Conservation (phyloP, 37 sponge, comb jelly and placozoan genomes). For the Aplysina aerophoba region DNA sequence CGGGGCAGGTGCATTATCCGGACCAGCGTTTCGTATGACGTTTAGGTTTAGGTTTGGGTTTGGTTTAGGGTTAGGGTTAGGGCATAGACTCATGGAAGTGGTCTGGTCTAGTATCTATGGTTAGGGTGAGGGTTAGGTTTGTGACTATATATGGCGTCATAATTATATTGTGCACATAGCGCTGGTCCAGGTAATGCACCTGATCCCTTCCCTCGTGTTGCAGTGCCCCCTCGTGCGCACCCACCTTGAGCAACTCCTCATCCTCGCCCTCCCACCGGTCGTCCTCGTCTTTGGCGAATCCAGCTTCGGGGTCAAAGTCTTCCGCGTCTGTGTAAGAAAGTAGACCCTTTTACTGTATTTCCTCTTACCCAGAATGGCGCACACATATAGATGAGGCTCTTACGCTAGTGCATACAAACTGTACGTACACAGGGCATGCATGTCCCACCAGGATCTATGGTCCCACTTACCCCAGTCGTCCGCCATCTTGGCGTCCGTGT, state of each 20-base stretch:
- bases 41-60: too few species aligned
- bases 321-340: slow-evolving; percentile 42
- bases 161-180: too few species aligned
- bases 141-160: too few species aligned
- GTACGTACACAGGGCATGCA: not conserved
- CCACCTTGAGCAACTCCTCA: slow-evolving; percentile 12
- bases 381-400: not conserved
- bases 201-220: too few species aligned
- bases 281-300: slow-evolving; percentile 46
- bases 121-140: too few species aligned
- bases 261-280: slow-evolving; percentile 68
- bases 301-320: slow-evolving; percentile 66
- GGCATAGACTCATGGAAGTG: too few species aligned
- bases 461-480: slow-evolving; percentile 48
- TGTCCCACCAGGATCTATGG: not conserved
- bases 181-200: too few species aligned
- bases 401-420: not conserved
- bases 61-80: too few species aligned
- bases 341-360: not conserved
- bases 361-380: not conserved
- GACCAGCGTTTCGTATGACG: too few species aligned
- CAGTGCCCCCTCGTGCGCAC: too few species aligned
- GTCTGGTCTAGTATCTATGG: too few species aligned
- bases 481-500: slow-evolving; percentile 3
- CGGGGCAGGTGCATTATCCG: too few species aligned